These are phyloP conservation scores for Punctoribates punctum DNA, from an alignment of 2,888 invertebrate genomes.

Conservation along the genomic window DNA sequence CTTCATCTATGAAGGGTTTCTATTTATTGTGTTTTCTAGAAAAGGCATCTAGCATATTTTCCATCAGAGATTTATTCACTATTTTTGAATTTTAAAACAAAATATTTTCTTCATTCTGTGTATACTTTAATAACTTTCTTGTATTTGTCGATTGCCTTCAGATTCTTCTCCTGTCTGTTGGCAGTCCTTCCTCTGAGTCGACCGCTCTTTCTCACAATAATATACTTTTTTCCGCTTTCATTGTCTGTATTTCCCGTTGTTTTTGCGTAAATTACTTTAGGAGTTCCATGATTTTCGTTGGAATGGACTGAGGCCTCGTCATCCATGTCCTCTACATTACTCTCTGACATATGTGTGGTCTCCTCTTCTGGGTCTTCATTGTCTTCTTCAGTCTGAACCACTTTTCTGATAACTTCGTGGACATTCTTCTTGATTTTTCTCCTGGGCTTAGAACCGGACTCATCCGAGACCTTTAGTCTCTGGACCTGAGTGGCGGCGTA, in stretches of 20 bases:
- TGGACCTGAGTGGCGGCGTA: constrained; percentile 20
- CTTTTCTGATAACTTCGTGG: constrained; percentile 11
- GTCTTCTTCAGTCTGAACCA: constrained; percentile 8
- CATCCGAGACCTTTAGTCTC: neutral
- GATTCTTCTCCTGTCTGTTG: neutral
- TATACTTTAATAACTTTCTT: constrained; percentile 22
- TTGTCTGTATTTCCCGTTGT: neutral
- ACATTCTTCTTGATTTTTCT: constrained; percentile 18
- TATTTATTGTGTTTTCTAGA: too few relatives aligned
- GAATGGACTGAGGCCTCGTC: neutral
- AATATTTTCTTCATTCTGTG: neutral
- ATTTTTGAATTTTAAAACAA: neutral
- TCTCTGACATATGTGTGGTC: neutral
- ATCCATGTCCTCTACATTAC: neutral
- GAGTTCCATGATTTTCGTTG: neutral
- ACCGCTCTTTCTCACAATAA: neutral
- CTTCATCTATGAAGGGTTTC: too few relatives aligned
- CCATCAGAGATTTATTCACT: neutral
- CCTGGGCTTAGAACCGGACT: neutral
- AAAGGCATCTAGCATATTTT: neutral
- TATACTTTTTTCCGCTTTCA: neutral
- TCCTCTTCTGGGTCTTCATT: neutral
- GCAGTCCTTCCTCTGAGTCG: neutral
- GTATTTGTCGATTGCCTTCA: constrained; percentile 4
- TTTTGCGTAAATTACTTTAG: neutral